These are phyloP conservation scores for Rhagoletis zephyria DNA, from an alignment of 1,140 invertebrate species.

Conservation along the genomic window DNA sequence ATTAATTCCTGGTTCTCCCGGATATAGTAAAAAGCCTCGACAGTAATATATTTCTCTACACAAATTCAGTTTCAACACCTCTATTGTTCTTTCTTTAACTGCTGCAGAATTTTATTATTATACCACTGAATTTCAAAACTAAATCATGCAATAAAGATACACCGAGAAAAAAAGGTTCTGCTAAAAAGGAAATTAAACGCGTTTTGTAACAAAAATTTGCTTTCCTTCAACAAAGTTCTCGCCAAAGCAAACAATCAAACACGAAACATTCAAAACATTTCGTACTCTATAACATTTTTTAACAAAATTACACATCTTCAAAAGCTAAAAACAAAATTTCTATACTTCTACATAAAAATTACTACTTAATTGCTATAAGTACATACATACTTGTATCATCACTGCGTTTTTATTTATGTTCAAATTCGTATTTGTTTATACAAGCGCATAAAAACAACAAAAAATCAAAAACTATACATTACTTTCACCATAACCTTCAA, in stretches of 20 bases:
- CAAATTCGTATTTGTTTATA: not conserved
- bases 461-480: not conserved
- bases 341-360: slow-evolving; percentile 34
- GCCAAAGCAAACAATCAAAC: not conserved
- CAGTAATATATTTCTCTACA: too few relatives aligned
- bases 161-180: not conserved
- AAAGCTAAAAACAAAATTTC: not conserved
- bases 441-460: not conserved
- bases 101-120: too few relatives aligned
- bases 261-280: slow-evolving; percentile 28
- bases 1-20: too few relatives aligned
- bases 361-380: slow-evolving; percentile 13
- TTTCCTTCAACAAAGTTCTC: slow-evolving; percentile 20
- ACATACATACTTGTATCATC: not conserved
- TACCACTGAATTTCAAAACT: not conserved
- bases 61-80: too few relatives aligned
- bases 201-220: not conserved
- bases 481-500: not conserved
- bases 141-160: slow-evolving; percentile 44
- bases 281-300: not conserved
- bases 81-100: too few relatives aligned
- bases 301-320: not conserved
- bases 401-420: slow-evolving; percentile 4
- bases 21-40: too few relatives aligned
- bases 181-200: not conserved